These are phyloP conservation scores for Festucalex cinctus DNA, from an alignment of 2,113 vertebrate genomes.

Conservation along the genomic window DNA sequence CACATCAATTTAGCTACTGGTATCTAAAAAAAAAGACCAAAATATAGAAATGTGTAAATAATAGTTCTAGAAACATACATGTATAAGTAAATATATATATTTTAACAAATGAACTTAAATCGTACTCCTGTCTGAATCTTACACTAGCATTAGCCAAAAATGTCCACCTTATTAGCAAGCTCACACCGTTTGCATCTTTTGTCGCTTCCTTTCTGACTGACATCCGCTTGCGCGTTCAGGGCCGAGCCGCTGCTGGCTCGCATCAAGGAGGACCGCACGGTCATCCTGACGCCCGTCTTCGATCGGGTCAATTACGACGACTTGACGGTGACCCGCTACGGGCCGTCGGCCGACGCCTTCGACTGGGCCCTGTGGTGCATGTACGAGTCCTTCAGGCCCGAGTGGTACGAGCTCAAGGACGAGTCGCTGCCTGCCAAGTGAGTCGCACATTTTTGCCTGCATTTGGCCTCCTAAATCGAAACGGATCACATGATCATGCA, in stretches of 20 bases:
- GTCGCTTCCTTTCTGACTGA: too few species aligned
- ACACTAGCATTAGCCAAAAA: too few species aligned
- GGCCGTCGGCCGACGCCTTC: constrained; percentile 40
- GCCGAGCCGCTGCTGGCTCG: constrained; percentile 70
- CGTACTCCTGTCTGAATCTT: too few species aligned
- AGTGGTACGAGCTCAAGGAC: constrained; percentile 66
- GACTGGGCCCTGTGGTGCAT: constrained; percentile 72
- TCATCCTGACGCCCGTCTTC: constrained; percentile 70
- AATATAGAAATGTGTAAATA: too few species aligned
- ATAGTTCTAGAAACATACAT: too few species aligned
- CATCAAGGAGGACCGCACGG: constrained; percentile 66
- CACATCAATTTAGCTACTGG: too few species aligned
- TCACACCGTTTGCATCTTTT: too few species aligned
- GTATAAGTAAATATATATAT: too few species aligned
- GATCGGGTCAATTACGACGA: constrained; percentile 64
- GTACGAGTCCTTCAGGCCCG: constrained; percentile 66
- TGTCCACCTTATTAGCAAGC: too few species aligned
- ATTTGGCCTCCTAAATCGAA: neutral
- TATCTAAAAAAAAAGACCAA: too few species aligned
- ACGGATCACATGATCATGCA: too few species aligned
- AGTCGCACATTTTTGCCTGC: constrained; percentile 13
- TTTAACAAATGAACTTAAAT: too few species aligned
- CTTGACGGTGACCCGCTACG: constrained; percentile 36
- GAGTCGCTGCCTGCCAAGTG: constrained; percentile 65
- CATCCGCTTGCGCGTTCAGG: constrained; percentile 39